Conservation (phyloP, 2,113 vertebrate species). For the Vanacampus margaritifer region DNA sequence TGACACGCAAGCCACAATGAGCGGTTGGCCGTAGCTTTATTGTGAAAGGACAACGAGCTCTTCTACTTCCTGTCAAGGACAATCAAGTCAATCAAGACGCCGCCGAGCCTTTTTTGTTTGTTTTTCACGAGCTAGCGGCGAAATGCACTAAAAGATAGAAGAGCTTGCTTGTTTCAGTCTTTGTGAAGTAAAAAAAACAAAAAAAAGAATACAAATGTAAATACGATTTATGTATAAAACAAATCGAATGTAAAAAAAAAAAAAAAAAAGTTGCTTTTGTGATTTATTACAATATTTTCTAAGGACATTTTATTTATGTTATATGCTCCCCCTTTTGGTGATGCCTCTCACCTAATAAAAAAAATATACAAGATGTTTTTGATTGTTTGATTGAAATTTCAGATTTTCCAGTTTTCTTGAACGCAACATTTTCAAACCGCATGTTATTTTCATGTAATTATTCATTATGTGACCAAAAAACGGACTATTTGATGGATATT, state of each 20-base stretch:
- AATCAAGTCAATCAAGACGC: conserved; percentile 48
- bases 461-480: too few relatives aligned
- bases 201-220: conserved; percentile 68
- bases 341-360: conserved; percentile 83
- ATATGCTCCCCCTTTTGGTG: conserved; percentile 66
- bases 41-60: not conserved
- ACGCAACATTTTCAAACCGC: not conserved
- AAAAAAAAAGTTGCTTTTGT: conserved; percentile 64
- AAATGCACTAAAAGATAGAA: conserved; percentile 75
- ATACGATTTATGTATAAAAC: conserved; percentile 91
- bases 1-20: not conserved
- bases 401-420: not conserved
- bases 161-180: conserved; percentile 65
- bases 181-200: conserved; percentile 62
- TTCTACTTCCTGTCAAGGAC: conserved; percentile 47
- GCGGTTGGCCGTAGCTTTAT: conserved; percentile 51
- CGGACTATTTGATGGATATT: too few relatives aligned
- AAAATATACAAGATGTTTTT: conserved; percentile 18
- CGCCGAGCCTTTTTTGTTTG: conserved; percentile 50
- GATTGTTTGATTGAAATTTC: not conserved
- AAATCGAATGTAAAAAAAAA: conserved; percentile 81
- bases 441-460: too few relatives aligned
- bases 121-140: conserved; percentile 9
- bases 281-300: conserved; percentile 75
- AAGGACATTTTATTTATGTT: conserved; percentile 94